These are phyloP conservation scores for Henicopernis longicauda DNA, from an alignment of 2,113 vertebrate genomes.

Conservation along the genomic window DNA sequence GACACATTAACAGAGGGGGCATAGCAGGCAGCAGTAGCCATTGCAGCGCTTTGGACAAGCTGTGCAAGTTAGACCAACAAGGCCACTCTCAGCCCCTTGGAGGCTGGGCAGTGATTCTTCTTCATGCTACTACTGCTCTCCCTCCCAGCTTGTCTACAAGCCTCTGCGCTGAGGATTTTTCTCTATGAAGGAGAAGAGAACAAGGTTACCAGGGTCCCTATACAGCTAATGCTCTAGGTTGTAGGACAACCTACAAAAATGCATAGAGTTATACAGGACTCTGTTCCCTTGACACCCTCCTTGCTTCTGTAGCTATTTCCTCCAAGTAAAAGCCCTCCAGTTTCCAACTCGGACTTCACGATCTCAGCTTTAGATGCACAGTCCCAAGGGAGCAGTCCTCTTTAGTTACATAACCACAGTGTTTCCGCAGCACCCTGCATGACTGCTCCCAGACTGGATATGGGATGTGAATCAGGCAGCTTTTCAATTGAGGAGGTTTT, in stretches of 20 bases:
- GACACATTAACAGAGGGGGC: not conserved
- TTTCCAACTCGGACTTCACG: not conserved
- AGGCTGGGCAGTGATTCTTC: not conserved
- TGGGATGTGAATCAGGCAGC: not conserved
- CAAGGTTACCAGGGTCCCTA: not conserved
- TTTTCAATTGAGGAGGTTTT: not conserved
- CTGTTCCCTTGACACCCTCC: not conserved
- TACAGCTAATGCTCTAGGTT: not conserved
- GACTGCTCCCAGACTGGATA: not conserved
- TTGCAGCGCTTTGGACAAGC: not conserved
- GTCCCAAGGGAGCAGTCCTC: not conserved
- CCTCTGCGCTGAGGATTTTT: not conserved
- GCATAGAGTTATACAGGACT: not conserved
- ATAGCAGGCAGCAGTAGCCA: not conserved
- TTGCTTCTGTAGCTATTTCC: not conserved
- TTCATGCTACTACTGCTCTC: not conserved
- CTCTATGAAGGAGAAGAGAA: not conserved
- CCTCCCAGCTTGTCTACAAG: not conserved
- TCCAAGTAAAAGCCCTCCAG: not conserved
- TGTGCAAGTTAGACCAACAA: not conserved
- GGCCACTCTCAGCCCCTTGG: not conserved
- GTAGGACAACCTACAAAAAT: slow-evolving; percentile 11
- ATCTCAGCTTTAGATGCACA: not conserved
- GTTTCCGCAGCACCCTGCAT: not conserved
- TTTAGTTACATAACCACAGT: not conserved